Percentiles rank a stretch among this genome's conserved stretches.
Conservation (phyloP, 2,888 invertebrate species). For the Stomorhina lunata region DNA sequence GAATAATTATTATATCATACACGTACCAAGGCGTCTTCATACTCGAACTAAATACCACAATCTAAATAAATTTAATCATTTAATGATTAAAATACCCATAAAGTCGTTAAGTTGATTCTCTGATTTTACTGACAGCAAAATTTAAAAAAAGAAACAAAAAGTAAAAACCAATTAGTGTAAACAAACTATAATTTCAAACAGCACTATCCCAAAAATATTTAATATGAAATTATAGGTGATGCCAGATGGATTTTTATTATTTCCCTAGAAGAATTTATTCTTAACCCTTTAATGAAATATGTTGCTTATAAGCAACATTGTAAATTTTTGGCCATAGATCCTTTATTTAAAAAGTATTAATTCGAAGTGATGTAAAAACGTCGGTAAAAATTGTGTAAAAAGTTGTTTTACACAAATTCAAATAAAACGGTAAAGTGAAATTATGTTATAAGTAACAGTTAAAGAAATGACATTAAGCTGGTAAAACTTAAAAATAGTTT, state of each 20-base stretch:
- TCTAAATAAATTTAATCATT: neutral
- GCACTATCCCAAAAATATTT: neutral
- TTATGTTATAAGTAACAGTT: too few relatives aligned
- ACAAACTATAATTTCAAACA: neutral
- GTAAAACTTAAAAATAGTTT: too few relatives aligned
- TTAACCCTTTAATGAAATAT: too few relatives aligned
- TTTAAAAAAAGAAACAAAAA: neutral
- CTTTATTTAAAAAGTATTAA: too few relatives aligned
- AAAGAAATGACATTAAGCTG: too few relatives aligned
- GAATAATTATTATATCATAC: constrained; percentile 9
- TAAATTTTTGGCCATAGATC: too few relatives aligned
- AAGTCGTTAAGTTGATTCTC: neutral
- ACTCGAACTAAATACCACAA: neutral
- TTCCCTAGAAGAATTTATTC: too few relatives aligned
- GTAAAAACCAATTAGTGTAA: neutral
- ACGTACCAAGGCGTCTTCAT: neutral
- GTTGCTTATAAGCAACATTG: too few relatives aligned
- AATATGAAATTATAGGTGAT: neutral
- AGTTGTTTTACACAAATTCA: too few relatives aligned
- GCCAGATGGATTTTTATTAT: neutral
- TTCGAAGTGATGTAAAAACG: too few relatives aligned
- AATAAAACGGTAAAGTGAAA: too few relatives aligned
- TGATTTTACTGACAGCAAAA: neutral
- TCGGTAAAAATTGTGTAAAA: too few relatives aligned
- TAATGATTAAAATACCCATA: neutral